Percentiles rank a stretch among this genome's conserved stretches.
Evolutionary conservation across 1,140 invertebrate species (phyloP).

Genomic region (Hyles vespertilio): DNA sequence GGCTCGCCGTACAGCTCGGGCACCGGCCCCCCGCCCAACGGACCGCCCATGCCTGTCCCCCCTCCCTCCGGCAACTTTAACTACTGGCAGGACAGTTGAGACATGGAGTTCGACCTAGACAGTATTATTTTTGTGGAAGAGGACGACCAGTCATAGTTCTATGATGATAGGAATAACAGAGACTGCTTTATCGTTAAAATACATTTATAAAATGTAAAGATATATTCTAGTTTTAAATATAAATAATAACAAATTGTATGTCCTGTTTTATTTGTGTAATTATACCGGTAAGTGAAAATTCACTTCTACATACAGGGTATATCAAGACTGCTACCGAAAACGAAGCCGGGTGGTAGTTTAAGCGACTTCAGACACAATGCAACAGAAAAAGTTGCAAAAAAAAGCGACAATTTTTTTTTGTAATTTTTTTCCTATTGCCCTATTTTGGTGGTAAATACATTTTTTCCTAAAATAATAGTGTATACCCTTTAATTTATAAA

Average conservation of each 20-base stretch:
- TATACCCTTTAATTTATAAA: too few relatives aligned
- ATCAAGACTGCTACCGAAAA: too few relatives aligned
- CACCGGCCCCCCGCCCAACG: conserved; percentile 37
- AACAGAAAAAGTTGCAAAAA: too few relatives aligned
- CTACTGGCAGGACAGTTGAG: conserved; percentile 70
- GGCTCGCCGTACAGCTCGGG: conserved; percentile 53
- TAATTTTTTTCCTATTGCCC: too few relatives aligned
- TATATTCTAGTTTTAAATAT: conserved; percentile 21
- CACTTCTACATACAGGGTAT: too few relatives aligned
- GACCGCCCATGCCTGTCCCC: conserved; percentile 49
- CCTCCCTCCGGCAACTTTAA: conserved; percentile 57
- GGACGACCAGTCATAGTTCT: conserved; percentile 14
- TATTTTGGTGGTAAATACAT: too few relatives aligned
- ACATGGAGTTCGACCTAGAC: conserved; percentile 22
- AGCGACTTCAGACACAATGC: too few relatives aligned
- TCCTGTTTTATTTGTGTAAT: conserved; percentile 2
- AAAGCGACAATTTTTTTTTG: too few relatives aligned
- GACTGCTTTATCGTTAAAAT: conserved; percentile 53
- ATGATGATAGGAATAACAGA: conserved; percentile 25
- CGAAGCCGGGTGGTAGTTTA: too few relatives aligned
- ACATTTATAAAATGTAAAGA: conserved; percentile 68
- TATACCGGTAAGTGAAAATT: not conserved
- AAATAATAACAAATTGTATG: conserved; percentile 18
- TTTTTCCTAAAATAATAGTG: too few relatives aligned
- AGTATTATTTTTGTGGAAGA: conserved; percentile 22